Evolutionary conservation across 2,797 vertebrate species (phyloP).

Genomic region (Agapornis canus): DNA sequence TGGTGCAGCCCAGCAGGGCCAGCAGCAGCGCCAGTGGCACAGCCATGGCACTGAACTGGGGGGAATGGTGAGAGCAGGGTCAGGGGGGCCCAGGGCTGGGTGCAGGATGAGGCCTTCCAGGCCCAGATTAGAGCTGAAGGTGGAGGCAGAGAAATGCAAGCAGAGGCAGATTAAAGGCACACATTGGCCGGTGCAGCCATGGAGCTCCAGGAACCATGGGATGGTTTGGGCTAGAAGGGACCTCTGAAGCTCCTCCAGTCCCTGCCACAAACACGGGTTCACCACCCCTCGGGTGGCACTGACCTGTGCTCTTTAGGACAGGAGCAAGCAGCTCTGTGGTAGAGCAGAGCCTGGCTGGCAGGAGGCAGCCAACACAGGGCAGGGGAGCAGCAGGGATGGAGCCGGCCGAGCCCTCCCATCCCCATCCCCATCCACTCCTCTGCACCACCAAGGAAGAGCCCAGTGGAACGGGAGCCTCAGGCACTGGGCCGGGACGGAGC

Average conservation of each 20-base stretch:
- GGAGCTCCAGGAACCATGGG: not conserved
- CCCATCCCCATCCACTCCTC: no score
- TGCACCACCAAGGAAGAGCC: not conserved
- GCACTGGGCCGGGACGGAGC: not conserved
- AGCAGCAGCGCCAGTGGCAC: not conserved
- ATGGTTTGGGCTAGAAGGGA: not conserved
- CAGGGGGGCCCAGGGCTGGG: not conserved
- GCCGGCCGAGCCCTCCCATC: not conserved
- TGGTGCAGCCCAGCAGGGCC: not conserved
- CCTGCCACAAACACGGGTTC: not conserved
- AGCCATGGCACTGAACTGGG: not conserved
- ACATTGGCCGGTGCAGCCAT: rapidly evolving
- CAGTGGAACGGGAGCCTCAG: rapidly evolving
- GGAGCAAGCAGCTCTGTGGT: rapidly evolving
- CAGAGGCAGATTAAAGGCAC: not conserved
- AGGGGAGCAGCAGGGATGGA: rapidly evolving
- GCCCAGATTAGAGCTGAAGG: not conserved
- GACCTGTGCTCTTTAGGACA: not conserved
- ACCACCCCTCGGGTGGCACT: not conserved
- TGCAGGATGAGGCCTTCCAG: not conserved
- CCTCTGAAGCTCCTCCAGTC: not conserved
- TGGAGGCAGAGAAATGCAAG: not conserved
- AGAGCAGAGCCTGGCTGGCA: not conserved
- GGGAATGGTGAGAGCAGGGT: rapidly evolving
- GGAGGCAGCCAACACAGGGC: not conserved